Base-by-base conservation (phyloP, 1,140 invertebrate species). In the Pseudomyrmex gracilis region DNA sequence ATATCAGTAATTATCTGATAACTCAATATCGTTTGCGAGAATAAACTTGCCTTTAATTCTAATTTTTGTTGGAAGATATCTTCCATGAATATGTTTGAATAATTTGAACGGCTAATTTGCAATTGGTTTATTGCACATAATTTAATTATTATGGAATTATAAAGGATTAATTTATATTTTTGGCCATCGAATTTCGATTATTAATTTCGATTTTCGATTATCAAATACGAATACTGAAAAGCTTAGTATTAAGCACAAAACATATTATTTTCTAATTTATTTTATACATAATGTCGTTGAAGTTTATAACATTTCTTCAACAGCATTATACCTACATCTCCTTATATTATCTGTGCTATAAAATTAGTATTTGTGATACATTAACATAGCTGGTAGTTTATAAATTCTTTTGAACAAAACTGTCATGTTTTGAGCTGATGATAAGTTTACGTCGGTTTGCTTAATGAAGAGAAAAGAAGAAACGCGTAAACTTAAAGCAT, bases 1-100 rank as follows among this genome's bases (percentile, higher is more conserved):
- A 49, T 71, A 71, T 70, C 53, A 47, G 10, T 34, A 71, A 70
- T 80, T 80, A 71, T 80, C 76, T 71, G 66, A 71, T 80, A 80
- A 80, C 43, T 53, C 45, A 66, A 34, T 57, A 60, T 70, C 3
- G 8, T 12, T 67, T 10, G 13, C 10, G 53, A 24, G 1, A 20
- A 47, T 70, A 53, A 78, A 57, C 34, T 15, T 77, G 17, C 45
- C n/a, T 68, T 24, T 17, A 10, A 70, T 70, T 45, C 0, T 70
- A 45, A 78, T 70, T 43, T 47, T n/a, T 47, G 5, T 17, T 15
- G 47, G 2, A 12, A 47, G 47, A 68, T 57, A 24, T 47, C 68
- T 47, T 15, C 22, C 20, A 7, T 57, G 17, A 3, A 13, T 45
- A 15, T 64, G 0, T 13, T 51, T 51, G 53, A 58, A 4, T 24